phyloP scores from a whole-genome alignment of 2,888 invertebrate genomes.

The Leuctra nigra region DNA sequence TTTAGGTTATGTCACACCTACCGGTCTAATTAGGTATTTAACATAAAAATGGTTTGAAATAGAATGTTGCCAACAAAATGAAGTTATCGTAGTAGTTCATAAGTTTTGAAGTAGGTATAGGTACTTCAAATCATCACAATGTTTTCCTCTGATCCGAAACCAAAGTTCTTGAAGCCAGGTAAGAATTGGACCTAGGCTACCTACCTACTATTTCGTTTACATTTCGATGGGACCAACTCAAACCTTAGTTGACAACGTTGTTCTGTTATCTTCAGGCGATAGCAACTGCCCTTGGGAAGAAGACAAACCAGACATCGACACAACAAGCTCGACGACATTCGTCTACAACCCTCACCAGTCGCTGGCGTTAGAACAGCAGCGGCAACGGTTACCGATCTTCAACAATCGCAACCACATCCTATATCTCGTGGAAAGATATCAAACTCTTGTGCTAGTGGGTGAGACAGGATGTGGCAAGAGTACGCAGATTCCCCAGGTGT shows the following conservation, averaged over 20 bases:
- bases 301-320: conserved; percentile 50
- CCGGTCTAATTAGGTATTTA: too few relatives aligned
- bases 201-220: neutral
- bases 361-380: conserved; percentile 74
- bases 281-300: conserved; percentile 31
- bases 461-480: conserved; percentile 97
- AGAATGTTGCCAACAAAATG: too few relatives aligned
- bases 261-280: neutral
- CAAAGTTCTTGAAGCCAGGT: conserved; percentile 26
- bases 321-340: conserved; percentile 54
- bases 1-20: too few relatives aligned
- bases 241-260: neutral
- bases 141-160: conserved; percentile 17
- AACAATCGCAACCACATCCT: conserved; percentile 80
- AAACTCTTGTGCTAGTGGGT: conserved; percentile 81
- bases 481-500: conserved; percentile 89
- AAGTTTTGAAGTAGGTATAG: too few relatives aligned
- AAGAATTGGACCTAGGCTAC: conserved; percentile 2
- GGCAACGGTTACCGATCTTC: conserved; percentile 80
- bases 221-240: neutral
- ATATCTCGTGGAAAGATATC: conserved; percentile 83
- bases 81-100: too few relatives aligned
- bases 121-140: too few relatives aligned
- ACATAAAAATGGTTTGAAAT: too few relatives aligned
- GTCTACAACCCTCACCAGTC: conserved; percentile 81